phyloP scores from a whole-genome alignment of 2,113 vertebrate species.

The Sapajus apella region DNA sequence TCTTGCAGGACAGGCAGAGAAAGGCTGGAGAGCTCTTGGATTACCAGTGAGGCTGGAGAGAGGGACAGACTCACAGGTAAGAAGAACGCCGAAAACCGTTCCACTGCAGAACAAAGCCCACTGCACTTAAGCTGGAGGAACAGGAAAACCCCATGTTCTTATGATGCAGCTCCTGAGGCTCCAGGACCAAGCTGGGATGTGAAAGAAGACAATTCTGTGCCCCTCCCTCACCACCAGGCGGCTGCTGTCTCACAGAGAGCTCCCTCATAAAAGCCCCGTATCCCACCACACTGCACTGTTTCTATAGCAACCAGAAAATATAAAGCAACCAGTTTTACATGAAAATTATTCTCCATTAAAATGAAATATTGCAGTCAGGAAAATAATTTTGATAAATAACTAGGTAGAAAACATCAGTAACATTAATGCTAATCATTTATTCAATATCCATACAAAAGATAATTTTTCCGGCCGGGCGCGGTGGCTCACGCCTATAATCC shows the following conservation, averaged over 20 bases:
- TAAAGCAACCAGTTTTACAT: slow-evolving; percentile 82
- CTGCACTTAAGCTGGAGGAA: background rate
- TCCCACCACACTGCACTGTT: slow-evolving; percentile 77
- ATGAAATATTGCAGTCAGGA: slow-evolving; percentile 68
- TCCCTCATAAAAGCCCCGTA: slow-evolving; percentile 71
- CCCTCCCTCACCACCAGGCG: background rate
- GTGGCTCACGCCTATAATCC: too few species aligned
- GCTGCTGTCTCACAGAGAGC: slow-evolving; percentile 40
- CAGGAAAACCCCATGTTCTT: background rate
- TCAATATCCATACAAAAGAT: slow-evolving; percentile 56
- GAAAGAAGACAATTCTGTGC: background rate
- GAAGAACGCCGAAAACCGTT: background rate
- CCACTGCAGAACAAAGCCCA: background rate
- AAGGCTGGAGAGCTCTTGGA: background rate
- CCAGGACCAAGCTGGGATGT: background rate
- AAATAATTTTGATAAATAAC: slow-evolving; percentile 72
- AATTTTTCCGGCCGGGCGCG: background rate
- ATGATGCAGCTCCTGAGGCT: background rate
- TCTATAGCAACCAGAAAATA: slow-evolving; percentile 83
- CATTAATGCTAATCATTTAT: slow-evolving; percentile 33
- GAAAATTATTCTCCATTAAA: slow-evolving; percentile 85
- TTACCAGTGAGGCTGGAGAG: background rate
- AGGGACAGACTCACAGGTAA: background rate
- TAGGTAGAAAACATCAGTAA: slow-evolving; percentile 65
- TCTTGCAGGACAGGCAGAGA: background rate